These are phyloP conservation scores for Sycobia sp. DNA, from an alignment of 1,140 invertebrate genomes.

Conservation along the genomic window DNA sequence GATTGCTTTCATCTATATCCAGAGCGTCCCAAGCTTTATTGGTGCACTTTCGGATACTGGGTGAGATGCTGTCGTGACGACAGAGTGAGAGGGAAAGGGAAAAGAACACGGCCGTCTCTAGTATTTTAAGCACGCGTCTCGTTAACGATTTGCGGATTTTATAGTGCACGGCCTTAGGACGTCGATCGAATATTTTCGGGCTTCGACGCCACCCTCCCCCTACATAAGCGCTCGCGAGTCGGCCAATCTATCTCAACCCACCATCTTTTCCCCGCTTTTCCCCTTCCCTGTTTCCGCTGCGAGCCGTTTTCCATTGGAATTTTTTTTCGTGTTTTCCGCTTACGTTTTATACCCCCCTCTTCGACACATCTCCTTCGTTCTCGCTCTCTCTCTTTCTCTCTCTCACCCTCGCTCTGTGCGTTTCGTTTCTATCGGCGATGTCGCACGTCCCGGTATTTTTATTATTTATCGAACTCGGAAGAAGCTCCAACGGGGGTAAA, in stretches of 20 bases:
- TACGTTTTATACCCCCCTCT: too few species aligned
- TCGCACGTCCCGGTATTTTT: conserved; percentile 20
- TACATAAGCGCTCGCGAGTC: neutral
- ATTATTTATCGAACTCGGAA: conserved; percentile 25
- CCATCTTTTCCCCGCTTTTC: neutral
- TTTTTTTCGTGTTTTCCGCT: too few species aligned
- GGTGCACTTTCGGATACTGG: too few species aligned
- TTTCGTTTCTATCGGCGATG: conserved; percentile 8
- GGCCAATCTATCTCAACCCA: neutral
- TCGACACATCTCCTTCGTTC: neutral
- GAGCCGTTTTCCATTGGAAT: too few species aligned
- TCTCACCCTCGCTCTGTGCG: neutral
- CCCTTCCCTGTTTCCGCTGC: too few species aligned
- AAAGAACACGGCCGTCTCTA: conserved; percentile 8
- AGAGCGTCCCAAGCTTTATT: too few species aligned
- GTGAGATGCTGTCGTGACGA: too few species aligned
- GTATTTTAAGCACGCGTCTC: conserved; percentile 50
- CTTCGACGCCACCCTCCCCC: neutral
- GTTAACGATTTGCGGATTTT: conserved; percentile 45
- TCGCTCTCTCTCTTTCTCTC: neutral
- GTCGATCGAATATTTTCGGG: conserved; percentile 38
- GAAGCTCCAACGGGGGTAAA: conserved; percentile 5
- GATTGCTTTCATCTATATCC: too few species aligned
- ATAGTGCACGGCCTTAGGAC: conserved; percentile 32
- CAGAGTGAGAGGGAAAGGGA: too few species aligned